Conservation (phyloP, 1,140 invertebrate genomes). For the Aethina tumida region DNA sequence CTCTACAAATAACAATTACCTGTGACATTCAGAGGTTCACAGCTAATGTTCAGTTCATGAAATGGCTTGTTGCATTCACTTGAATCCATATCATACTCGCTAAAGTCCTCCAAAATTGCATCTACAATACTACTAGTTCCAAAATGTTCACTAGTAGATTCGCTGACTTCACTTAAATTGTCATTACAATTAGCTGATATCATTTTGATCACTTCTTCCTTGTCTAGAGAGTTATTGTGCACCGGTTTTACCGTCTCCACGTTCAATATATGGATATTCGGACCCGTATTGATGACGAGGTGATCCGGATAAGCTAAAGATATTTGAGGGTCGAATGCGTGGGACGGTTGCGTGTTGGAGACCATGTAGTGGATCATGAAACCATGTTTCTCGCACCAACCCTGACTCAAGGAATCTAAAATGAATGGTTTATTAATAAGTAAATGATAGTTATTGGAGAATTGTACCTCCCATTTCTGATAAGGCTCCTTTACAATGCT, state of each 20-base stretch:
- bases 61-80: conserved; percentile 35
- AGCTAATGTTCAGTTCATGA: conserved; percentile 37
- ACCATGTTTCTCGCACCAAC: conserved; percentile 33
- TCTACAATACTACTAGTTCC: conserved; percentile 31
- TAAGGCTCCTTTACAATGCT: conserved; percentile 23
- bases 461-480: conserved; percentile 20
- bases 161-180: conserved; percentile 31
- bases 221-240: conserved; percentile 11
- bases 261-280: conserved; percentile 34
- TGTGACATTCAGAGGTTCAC: conserved; percentile 36
- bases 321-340: conserved; percentile 29
- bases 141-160: conserved; percentile 31
- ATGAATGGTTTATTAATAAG: conserved; percentile 1
- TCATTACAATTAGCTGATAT: conserved; percentile 15
- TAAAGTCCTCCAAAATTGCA: conserved; percentile 35
- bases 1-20: no score
- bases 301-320: conserved; percentile 34
- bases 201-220: conserved; percentile 22
- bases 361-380: conserved; percentile 34
- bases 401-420: conserved; percentile 24
- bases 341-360: conserved; percentile 28
- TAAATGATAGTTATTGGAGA: conserved; percentile 2
- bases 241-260: conserved; percentile 20
- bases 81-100: conserved; percentile 34
- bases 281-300: conserved; percentile 36